Base-by-base conservation (phyloP, 1,140 invertebrate species). In the Diorhabda carinulata region DNA sequence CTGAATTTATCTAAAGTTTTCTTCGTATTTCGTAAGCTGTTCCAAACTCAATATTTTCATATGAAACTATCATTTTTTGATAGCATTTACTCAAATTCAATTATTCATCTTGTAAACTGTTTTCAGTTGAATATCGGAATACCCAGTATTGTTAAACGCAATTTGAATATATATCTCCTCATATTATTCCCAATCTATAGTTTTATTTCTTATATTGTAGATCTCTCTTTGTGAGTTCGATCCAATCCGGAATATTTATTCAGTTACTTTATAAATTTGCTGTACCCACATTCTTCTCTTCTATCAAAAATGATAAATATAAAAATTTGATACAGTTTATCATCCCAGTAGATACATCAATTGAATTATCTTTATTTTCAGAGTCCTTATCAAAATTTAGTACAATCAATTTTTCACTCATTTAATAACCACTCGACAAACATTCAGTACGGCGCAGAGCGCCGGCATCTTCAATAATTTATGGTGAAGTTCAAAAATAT, bases 341-440 rank as follows among this genome's bases (percentile, higher is more conserved):
- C 25, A 25, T 25, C 25, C 25, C 25, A 1, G 25, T 25, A 25
- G 25, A 25, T 25, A 25, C 25, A 25, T 25, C 25, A 25, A 25
- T 25, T 25, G 25, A 25, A 25, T 25, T 25, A 25, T 25, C 25
- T 25, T 25, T 25, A 25, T 25, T 25, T 25, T 1, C 25, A 25
- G 2, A 25, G 25, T 25, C 25, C 25, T 52, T 6, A 8, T n/a
- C 47, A 8, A 52, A 52, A 52, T 52, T 52, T 3, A 3, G 47
- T 52, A 52, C 47, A 6, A n/a, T 52, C 47, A 6, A 52, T 52
- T 52, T 8, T n/a, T 52, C 47, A 52, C 47, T 52, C n/a, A 52
- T 52, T 52, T 52, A 52, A 52, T 52, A 52, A 52, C n/a, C 47
- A 52, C 6, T 52, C n/a, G 47, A n/a, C 47, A 52, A 52, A 52